Evolutionary conservation across 2,888 invertebrate genomes (phyloP).

Genomic region (Baccha elongata): DNA sequence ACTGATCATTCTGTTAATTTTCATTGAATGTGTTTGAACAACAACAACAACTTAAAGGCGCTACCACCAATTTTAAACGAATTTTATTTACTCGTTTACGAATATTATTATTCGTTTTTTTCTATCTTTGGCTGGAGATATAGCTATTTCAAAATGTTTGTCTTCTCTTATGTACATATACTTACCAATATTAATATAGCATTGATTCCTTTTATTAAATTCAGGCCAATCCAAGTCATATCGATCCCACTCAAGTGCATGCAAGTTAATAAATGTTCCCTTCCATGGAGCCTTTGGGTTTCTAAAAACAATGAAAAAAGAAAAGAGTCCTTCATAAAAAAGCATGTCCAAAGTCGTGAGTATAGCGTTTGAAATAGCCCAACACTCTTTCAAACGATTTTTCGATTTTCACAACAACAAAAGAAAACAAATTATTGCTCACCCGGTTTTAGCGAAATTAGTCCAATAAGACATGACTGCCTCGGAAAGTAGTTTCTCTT

Average conservation of each 20-base stretch:
- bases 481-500: constrained; percentile 92
- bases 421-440: constrained; percentile 79
- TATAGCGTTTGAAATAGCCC: not conserved
- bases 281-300: constrained; percentile 90
- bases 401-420: constrained; percentile 17
- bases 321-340: not conserved
- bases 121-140: too few relatives aligned
- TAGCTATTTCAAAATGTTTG: too few relatives aligned
- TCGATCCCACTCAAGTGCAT: constrained; percentile 86
- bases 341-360: not conserved
- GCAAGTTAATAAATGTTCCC: constrained; percentile 86
- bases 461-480: constrained; percentile 94
- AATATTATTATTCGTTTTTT: too few relatives aligned
- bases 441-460: constrained; percentile 96
- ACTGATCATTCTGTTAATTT: too few relatives aligned
- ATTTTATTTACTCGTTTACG: too few relatives aligned
- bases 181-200: constrained; percentile 88
- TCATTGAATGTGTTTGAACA: too few relatives aligned
- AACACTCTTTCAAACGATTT: not conserved
- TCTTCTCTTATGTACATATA: too few relatives aligned
- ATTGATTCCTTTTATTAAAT: constrained; percentile 89
- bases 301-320: constrained; percentile 82
- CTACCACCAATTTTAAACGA: too few relatives aligned
- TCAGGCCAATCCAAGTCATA: constrained; percentile 93
- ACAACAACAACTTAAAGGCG: too few relatives aligned